Evolutionary conservation across 1,140 invertebrate species (phyloP).

Genomic region (Drosophila tsacasi): DNA sequence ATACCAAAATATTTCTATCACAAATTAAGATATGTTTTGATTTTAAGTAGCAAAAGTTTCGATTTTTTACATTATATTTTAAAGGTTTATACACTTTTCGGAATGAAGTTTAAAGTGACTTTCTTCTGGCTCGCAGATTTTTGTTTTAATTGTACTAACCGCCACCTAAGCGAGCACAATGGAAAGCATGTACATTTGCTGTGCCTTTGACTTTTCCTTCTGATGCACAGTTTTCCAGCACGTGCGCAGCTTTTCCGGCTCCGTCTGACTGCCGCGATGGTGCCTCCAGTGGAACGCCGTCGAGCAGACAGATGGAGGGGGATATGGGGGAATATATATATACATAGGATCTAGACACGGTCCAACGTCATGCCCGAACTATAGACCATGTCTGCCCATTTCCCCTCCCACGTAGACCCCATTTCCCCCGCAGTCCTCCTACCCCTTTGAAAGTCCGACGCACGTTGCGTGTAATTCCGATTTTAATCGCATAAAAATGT

Average conservation of each 20-base stretch:
- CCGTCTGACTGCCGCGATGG: slow-evolving; percentile 27
- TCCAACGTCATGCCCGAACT: slow-evolving; percentile 45
- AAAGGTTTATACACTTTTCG: not conserved
- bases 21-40: no score
- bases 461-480: slow-evolving; percentile 83
- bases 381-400: slow-evolving; percentile 51
- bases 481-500: slow-evolving; percentile 83
- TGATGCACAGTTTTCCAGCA: slow-evolving; percentile 80
- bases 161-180: slow-evolving; percentile 3
- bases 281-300: slow-evolving; percentile 42
- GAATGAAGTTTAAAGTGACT: not conserved
- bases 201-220: slow-evolving; percentile 27
- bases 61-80: no score
- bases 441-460: slow-evolving; percentile 53
- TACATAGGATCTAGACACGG: slow-evolving; percentile 35
- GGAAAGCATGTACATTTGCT: slow-evolving; percentile 21
- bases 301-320: slow-evolving; percentile 35
- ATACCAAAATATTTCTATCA: slow-evolving; percentile 17
- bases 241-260: slow-evolving; percentile 80
- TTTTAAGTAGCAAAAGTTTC: not conserved
- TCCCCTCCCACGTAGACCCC: slow-evolving; percentile 27
- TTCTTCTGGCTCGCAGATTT: slow-evolving; percentile 3
- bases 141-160: slow-evolving; percentile 15
- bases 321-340: slow-evolving; percentile 9
- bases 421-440: not conserved